A percentile compares a stretch with the other conserved stretches of the same genome.
Conservation (phyloP, 2,113 vertebrate genomes). For the Pituophis catenifer region DNA sequence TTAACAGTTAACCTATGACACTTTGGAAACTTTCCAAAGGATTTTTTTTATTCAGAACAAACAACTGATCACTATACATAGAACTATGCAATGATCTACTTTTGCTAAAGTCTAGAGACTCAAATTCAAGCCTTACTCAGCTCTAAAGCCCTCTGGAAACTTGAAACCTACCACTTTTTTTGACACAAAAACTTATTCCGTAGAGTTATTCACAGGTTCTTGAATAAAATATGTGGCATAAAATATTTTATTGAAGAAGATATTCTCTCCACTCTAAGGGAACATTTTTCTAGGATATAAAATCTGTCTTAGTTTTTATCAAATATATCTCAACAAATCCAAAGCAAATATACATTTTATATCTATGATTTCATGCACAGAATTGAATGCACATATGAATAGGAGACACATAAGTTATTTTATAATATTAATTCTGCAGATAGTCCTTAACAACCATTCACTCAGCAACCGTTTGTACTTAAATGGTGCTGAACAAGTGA, state of each 20-base stretch:
- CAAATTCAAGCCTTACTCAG: not conserved
- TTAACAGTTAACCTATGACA: not conserved
- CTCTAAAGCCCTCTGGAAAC: not conserved
- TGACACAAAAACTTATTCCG: not conserved
- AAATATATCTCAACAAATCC: not conserved
- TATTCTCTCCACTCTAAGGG: not conserved
- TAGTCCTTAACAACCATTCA: not conserved
- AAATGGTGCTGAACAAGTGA: not conserved
- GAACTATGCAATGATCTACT: not conserved
- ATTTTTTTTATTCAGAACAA: not conserved
- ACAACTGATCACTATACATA: not conserved
- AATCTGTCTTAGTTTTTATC: not conserved
- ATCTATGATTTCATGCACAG: not conserved
- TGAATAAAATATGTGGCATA: not conserved
- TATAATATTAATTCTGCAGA: not conserved
- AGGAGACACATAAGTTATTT: not conserved
- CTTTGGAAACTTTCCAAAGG: not conserved
- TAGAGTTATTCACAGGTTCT: not conserved
- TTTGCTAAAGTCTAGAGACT: not conserved
- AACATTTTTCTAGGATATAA: not conserved
- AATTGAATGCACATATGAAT: not conserved
- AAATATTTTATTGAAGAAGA: not conserved
- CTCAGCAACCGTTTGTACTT: not conserved
- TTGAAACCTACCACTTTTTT: not conserved
- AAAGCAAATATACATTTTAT: not conserved